A percentile compares a stretch with the other conserved stretches of the same genome.
phyloP scores from a whole-genome alignment of 2,888 invertebrate species.

The Nudaria mundana region DNA sequence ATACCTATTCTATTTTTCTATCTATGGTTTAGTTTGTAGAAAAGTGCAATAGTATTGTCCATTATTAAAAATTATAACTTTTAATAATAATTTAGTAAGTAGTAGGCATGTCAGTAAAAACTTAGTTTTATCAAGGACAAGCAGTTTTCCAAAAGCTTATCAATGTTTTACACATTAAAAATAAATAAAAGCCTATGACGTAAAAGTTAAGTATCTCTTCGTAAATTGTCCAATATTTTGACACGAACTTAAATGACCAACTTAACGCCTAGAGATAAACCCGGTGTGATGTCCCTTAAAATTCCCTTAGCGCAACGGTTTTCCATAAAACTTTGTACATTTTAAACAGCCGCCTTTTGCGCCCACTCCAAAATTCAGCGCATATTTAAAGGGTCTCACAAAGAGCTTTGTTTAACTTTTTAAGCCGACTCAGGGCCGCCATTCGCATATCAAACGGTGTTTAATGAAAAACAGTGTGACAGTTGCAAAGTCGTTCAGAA shows the following conservation, averaged over 20 bases:
- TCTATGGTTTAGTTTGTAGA: no score
- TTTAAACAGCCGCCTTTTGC: conserved; percentile 69
- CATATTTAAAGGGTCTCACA: conserved; percentile 63
- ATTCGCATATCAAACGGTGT: conserved; percentile 39
- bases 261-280: conserved; percentile 23
- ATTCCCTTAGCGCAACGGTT: conserved; percentile 62
- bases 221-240: no score
- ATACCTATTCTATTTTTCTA: no score
- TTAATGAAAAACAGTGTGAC: conserved; percentile 16
- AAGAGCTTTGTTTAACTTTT: conserved; percentile 72
- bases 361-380: conserved; percentile 67
- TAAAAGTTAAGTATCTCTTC: no score
- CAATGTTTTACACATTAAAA: no score
- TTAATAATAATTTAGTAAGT: no score
- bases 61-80: no score
- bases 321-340: conserved; percentile 73
- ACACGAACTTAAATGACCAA: conserved; percentile 24
- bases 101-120: no score
- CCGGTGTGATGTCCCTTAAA: conserved; percentile 47
- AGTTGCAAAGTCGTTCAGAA: conserved; percentile 10
- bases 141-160: no score
- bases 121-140: no score
- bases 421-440: conserved; percentile 46
- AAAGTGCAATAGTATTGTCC: no score
- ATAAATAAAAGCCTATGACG: no score